Conservation (phyloP, 2,113 vertebrate genomes). For the Epinephelus moara region DNA sequence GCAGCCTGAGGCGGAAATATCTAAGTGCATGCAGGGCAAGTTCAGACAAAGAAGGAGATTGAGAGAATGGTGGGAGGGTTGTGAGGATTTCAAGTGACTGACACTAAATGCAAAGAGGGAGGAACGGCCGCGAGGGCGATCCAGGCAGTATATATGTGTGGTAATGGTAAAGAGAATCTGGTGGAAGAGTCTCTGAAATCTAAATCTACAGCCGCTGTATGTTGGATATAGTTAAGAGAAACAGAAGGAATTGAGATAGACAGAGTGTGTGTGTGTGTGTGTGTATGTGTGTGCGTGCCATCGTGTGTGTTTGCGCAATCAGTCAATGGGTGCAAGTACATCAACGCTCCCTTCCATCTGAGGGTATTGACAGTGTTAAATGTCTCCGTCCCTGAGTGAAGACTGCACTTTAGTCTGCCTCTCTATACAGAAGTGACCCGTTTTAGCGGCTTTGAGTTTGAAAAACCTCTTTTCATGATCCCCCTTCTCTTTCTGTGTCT, state of each 20-base stretch:
- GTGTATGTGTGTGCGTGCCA: not conserved
- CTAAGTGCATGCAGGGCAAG: constrained; percentile 81
- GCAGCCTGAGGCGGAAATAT: constrained; percentile 81
- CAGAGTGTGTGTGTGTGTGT: not conserved
- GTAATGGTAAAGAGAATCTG: constrained; percentile 17
- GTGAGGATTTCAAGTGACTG: constrained; percentile 72
- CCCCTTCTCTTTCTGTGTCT: constrained; percentile 69
- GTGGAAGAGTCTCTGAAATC: not conserved
- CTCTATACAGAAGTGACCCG: constrained; percentile 72
- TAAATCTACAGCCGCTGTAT: not conserved
- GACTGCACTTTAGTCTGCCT: constrained; percentile 64
- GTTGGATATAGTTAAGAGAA: not conserved
- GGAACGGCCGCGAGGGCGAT: constrained; percentile 64
- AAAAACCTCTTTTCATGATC: constrained; percentile 76
- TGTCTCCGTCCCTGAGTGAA: constrained; percentile 64
- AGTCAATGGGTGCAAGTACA: constrained; percentile 58
- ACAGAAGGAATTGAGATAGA: not conserved
- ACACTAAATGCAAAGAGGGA: constrained; percentile 75
- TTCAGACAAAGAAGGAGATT: constrained; percentile 75
- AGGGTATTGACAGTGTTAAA: constrained; percentile 65
- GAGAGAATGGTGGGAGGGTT: constrained; percentile 78
- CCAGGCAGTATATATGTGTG: constrained; percentile 3
- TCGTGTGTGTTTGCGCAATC: constrained; percentile 29
- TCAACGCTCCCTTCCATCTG: constrained; percentile 50
- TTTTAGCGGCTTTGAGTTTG: constrained; percentile 69